phyloP scores from a whole-genome alignment of 2,797 vertebrate genomes.

The Karalla daura region DNA sequence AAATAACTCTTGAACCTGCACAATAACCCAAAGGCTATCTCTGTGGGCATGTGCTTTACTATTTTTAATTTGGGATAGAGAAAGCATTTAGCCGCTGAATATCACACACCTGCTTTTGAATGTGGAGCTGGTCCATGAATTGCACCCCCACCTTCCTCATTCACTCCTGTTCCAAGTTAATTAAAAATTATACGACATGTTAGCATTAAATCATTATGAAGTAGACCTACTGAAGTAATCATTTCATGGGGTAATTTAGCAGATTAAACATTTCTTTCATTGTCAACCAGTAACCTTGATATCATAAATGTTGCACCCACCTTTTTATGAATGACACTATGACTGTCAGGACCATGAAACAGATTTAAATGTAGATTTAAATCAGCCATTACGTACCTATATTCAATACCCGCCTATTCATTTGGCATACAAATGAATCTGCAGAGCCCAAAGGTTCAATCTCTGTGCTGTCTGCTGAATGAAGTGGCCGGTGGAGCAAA shows the following conservation, averaged over 20 bases:
- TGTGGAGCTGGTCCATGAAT: constrained; percentile 66
- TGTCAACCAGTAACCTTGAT: constrained; percentile 77
- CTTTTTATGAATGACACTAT: constrained; percentile 59
- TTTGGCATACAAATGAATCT: constrained; percentile 45
- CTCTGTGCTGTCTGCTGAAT: constrained; percentile 38
- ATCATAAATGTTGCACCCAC: constrained; percentile 68
- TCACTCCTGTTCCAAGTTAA: constrained; percentile 73
- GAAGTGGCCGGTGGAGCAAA: constrained; percentile 35
- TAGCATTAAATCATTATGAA: constrained; percentile 80
- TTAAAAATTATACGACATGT: constrained; percentile 82
- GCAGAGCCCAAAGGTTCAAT: constrained; percentile 59
- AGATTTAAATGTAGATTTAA: constrained; percentile 67
- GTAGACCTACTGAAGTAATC: constrained; percentile 68
- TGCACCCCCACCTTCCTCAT: constrained; percentile 44
- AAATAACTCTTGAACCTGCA: constrained; percentile 14
- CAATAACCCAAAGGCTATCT: no score
- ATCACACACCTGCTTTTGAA: constrained; percentile 51
- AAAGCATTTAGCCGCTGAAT: constrained; percentile 29
- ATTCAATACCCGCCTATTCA: constrained; percentile 47
- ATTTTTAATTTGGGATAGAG: constrained; percentile 39
- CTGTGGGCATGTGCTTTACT: background rate
- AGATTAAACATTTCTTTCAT: constrained; percentile 80
- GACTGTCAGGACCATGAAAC: constrained; percentile 44
- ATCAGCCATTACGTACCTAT: constrained; percentile 40
- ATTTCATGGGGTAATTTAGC: constrained; percentile 73